phyloP scores from a whole-genome alignment of 37 sponge, comb jelly and placozoan genomes.

The Theonella swinhoei region DNA sequence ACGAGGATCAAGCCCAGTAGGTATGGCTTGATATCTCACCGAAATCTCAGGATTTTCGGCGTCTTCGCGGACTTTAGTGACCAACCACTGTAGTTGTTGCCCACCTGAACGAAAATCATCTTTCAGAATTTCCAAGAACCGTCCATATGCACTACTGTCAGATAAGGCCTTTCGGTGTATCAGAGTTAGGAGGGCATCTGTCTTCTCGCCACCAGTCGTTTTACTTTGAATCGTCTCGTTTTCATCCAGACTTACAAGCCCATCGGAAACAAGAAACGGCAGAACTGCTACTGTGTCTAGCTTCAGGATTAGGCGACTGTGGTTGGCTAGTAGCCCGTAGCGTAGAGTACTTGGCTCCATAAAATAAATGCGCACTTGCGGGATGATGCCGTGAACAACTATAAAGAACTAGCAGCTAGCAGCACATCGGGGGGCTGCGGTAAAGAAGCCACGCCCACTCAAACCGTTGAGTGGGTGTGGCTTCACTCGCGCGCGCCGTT shows the following conservation, averaged over 20 bases:
- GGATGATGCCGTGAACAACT: too few species aligned
- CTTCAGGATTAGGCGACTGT: conserved; percentile 1
- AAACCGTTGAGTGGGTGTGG: too few species aligned
- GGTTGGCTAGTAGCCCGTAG: conserved; percentile 52
- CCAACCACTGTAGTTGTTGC: conserved; percentile 2
- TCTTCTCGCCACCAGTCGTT: background rate
- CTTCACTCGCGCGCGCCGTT: too few species aligned
- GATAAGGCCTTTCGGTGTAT: conserved; percentile 23
- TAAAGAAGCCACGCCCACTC: too few species aligned
- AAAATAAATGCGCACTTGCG: too few species aligned
- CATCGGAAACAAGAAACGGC: background rate
- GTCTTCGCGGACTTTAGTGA: conserved; percentile 10
- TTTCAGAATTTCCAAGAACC: conserved; percentile 25
- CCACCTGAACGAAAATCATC: conserved; percentile 18
- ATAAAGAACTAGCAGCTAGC: too few species aligned
- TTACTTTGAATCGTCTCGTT: conserved; percentile 19
- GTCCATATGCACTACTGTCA: background rate
- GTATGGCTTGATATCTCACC: conserved; percentile 1
- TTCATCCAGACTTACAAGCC: conserved; percentile 19
- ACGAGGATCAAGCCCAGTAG: conserved; percentile 2
- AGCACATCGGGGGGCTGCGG: too few species aligned
- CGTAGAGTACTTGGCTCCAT: conserved; percentile 8
- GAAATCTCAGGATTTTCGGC: background rate
- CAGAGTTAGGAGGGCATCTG: conserved; percentile 42
- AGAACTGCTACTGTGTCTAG: conserved; percentile 21